Percentiles rank a stretch among this genome's conserved stretches.
Evolutionary conservation across 2,797 vertebrate species (phyloP).

Genomic region (Hippocampus kuda): DNA sequence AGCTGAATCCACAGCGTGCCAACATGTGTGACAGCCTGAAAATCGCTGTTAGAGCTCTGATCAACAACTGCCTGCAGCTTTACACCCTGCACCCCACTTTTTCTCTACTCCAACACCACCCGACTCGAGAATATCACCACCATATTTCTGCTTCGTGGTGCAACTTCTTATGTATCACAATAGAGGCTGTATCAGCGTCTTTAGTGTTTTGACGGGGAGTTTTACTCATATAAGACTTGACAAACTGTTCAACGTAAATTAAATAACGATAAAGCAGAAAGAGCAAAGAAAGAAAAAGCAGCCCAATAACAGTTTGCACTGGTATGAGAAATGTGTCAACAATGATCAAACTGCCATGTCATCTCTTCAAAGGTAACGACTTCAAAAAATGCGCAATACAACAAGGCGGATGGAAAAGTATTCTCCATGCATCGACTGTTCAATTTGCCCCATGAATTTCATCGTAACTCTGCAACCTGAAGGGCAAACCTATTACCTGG

Average conservation of each 20-base stretch:
- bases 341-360: conserved; percentile 3
- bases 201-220: conserved; percentile 31
- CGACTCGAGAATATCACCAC: neutral
- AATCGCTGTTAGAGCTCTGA: conserved; percentile 29
- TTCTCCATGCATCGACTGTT: neutral
- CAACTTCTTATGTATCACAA: conserved; percentile 26
- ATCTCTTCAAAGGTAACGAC: conserved; percentile 24
- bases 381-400: conserved; percentile 2
- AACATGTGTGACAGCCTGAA: conserved; percentile 30
- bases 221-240: conserved; percentile 13
- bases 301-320: neutral
- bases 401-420: neutral
- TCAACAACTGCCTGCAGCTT: conserved; percentile 18
- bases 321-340: conserved; percentile 7
- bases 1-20: conserved; percentile 27
- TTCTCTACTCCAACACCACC: conserved; percentile 20
- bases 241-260: conserved; percentile 14
- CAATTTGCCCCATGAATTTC: neutral
- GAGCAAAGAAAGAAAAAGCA: conserved; percentile 8
- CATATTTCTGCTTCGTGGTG: conserved; percentile 22
- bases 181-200: conserved; percentile 28
- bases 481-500: conserved; percentile 19
- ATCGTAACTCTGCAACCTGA: neutral
- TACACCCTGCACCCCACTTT: conserved; percentile 5
- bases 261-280: neutral